Evolutionary conservation across 2,113 vertebrate species (phyloP).

Genomic region (Ariopsis seemanni): DNA sequence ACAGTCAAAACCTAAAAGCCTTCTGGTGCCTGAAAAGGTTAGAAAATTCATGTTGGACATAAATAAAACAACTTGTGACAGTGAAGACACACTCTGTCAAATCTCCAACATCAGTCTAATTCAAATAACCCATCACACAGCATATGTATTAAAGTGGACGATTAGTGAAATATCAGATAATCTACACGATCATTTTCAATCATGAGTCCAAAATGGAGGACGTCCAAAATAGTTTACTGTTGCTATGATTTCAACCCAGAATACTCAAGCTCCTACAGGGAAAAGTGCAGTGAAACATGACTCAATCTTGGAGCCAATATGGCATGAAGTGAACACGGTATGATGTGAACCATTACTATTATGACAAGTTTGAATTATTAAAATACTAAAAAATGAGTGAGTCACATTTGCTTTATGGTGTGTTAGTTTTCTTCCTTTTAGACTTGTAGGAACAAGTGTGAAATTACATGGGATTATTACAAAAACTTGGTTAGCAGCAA

Average conservation of each 20-base stretch:
- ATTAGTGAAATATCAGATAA: not conserved
- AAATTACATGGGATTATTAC: not conserved
- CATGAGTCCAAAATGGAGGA: not conserved
- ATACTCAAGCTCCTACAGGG: not conserved
- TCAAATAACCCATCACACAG: not conserved
- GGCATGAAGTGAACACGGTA: not conserved
- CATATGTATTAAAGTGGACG: not conserved
- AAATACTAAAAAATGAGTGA: not conserved
- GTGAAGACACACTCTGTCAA: not conserved
- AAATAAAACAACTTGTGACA: not conserved
- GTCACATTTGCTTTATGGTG: not conserved
- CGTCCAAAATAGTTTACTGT: not conserved
- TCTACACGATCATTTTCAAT: not conserved
- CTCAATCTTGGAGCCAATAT: not conserved
- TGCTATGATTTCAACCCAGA: not conserved
- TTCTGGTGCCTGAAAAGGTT: not conserved
- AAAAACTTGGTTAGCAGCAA: not conserved
- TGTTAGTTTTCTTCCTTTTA: constrained; percentile 1
- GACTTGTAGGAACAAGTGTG: not conserved
- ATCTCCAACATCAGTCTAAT: not conserved
- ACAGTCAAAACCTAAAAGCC: not conserved
- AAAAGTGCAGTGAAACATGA: not conserved
- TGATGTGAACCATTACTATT: not conserved
- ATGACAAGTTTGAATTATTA: not conserved
- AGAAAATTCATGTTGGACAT: not conserved